Evolutionary conservation across 2,113 vertebrate genomes (phyloP).

Genomic region (Poeciliopsis prolifica): DNA sequence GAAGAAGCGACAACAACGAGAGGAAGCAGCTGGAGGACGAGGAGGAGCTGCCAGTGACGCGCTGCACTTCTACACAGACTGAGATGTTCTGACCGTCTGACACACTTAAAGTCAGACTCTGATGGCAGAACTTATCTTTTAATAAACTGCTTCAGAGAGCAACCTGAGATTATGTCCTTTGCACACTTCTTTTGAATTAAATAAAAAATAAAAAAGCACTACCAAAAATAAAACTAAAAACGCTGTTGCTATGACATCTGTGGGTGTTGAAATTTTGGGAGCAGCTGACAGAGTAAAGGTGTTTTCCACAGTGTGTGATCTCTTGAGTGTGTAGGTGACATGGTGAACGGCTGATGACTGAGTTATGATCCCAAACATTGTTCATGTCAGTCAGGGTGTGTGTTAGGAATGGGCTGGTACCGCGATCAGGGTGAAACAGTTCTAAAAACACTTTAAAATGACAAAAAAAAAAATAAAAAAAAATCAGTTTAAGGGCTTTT

Average conservation of each 20-base stretch:
- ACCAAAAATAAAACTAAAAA: not conserved
- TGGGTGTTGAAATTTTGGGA: not conserved
- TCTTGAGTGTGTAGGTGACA: not conserved
- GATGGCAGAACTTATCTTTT: not conserved
- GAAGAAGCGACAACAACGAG: not conserved
- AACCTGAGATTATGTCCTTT: not conserved
- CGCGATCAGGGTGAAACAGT: no score
- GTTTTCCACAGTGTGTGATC: slow-evolving; percentile 1
- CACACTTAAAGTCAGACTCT: not conserved
- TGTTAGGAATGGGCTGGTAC: not conserved
- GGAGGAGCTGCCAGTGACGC: not conserved
- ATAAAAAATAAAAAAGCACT: not conserved
- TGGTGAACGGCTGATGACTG: slow-evolving; percentile 1
- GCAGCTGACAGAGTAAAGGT: slow-evolving; percentile 9
- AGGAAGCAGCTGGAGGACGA: not conserved
- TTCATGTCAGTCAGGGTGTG: not conserved
- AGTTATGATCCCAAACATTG: not conserved
- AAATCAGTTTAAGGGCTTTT: not conserved
- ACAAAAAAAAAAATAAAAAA: not conserved
- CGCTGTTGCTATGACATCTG: not conserved
- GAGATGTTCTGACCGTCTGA: not conserved
- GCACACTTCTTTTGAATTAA: not conserved
- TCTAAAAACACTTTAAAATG: not conserved
- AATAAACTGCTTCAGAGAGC: not conserved
- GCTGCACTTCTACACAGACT: not conserved